Evolutionary conservation across 2,113 vertebrate genomes (phyloP).

Genomic region (Machaerirhynchus nigripectus): DNA sequence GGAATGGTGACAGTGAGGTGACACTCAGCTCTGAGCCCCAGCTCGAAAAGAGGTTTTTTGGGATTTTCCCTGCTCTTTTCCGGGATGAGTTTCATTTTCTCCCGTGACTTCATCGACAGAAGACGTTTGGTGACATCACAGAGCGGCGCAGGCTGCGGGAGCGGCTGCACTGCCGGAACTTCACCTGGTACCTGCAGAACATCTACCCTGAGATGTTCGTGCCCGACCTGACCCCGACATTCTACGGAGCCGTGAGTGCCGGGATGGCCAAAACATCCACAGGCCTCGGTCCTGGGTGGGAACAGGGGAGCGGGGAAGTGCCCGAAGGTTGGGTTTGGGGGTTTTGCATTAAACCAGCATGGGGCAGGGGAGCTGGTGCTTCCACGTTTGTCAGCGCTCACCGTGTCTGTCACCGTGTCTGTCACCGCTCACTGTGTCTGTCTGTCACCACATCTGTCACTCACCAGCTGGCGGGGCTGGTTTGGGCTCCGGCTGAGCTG

Average conservation of each 20-base stretch:
- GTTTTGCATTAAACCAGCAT: rapidly evolving
- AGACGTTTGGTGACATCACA: constrained; percentile 88
- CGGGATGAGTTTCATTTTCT: not conserved
- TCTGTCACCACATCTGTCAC: not conserved
- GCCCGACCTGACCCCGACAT: constrained; percentile 83
- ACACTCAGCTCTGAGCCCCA: not conserved
- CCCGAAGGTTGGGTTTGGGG: rapidly evolving
- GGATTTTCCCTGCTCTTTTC: not conserved
- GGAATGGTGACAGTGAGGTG: rapidly evolving
- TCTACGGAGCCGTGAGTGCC: constrained; percentile 85
- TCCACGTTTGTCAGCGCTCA: not conserved
- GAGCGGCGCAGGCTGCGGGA: constrained; percentile 84
- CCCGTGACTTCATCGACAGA: constrained; percentile 59
- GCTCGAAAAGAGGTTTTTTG: rapidly evolving
- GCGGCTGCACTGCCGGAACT: constrained; percentile 87
- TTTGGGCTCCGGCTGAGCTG: not conserved
- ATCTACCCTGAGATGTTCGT: constrained; percentile 92
- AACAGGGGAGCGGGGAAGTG: rapidly evolving
- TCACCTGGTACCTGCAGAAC: constrained; percentile 91
- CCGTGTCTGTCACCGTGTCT: not conserved
- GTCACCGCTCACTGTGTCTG: not conserved
- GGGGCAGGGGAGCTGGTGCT: not conserved
- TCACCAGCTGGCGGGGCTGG: rapidly evolving
- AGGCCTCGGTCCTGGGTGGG: not conserved
- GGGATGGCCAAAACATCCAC: rapidly evolving